Evolutionary conservation across 2,797 vertebrate genomes (phyloP), one percentile per base, ranked within the genome.

Genomic region (Arrhamphus sclerolepis): DNA sequence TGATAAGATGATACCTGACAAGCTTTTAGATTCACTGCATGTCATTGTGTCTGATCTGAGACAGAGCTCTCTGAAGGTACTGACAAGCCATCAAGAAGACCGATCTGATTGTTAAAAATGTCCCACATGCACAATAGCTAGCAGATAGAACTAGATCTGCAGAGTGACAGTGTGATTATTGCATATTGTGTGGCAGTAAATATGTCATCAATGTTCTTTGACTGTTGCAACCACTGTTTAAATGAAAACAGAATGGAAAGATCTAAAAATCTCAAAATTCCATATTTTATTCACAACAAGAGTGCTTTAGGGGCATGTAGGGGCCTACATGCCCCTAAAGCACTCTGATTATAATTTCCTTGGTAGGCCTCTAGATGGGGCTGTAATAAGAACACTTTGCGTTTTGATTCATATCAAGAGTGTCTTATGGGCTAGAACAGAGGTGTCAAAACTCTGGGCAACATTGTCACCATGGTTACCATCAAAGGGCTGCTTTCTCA

Each of bases 31-130:
- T 65, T 22, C 11, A 28, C 50, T 26, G 38, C 29, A 21, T 62
- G 56, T 64, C 56, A 43, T 9, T 46, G 21, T 40, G 41, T 14
- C 7, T 58, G 54, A 42, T 62, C 61, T 24, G 20, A 41, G 5
- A 17, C 22, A n/a, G 53, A 39, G 55, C 16, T 26, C 47, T 20
- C 22, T 65, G 57, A 46, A 22, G 40, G 17, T 14, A 49, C 31
- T 57, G 39, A 62, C 22, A 26, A n/a, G 44, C 56, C 72, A 70
- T 81, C 43, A 67, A 40, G 17, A 63, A 6, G 42, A 47, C 14
- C 5, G 51, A 70, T 72, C n/a, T 62, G 61, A 59, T 67, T 64
- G 38, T 72, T 47, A 50, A 16, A 49, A 62, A 74, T 28, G 41
- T 9, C 14, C 26, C 14, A 46, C 41, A 48, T 44, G 55, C 31